A percentile compares a stretch with the other conserved stretches of the same genome.
Conservation (phyloP, 1,140 invertebrate species). For the Drosophila chauvacae region DNA sequence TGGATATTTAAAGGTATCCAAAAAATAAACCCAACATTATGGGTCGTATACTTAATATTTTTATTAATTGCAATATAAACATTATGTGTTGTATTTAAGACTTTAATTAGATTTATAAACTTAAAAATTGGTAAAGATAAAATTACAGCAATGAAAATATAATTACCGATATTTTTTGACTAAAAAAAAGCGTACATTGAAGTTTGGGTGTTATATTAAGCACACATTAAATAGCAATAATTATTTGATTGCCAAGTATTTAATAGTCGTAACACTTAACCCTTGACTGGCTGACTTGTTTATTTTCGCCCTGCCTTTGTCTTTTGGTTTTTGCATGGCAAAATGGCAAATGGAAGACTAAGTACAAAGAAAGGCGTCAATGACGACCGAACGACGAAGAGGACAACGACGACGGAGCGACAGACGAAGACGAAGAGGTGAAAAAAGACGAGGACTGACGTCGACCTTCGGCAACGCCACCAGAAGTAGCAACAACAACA, state of each 20-base stretch:
- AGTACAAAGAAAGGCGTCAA: slow-evolving; percentile 74
- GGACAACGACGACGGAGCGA: slow-evolving; percentile 1
- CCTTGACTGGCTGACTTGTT: slow-evolving; percentile 19
- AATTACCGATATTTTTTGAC: no score
- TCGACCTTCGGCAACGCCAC: slow-evolving; percentile 55
- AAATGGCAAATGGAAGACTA: slow-evolving; percentile 64
- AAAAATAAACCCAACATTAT: no score
- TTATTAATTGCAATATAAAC: no score
- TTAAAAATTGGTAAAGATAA: no score
- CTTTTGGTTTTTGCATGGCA: slow-evolving; percentile 60
- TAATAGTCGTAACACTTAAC: background rate
- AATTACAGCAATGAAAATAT: no score
- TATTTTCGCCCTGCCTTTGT: slow-evolving; percentile 31
- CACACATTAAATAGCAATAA: no score
- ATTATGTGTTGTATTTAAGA: no score
- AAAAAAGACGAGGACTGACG: slow-evolving; percentile 15
- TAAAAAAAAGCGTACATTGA: no score
- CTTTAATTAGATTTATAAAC: no score
- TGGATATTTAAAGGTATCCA: no score
- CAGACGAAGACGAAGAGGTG: slow-evolving; percentile 24
- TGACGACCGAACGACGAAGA: slow-evolving; percentile 49
- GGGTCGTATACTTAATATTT: no score
- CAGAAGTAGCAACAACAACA: slow-evolving; percentile 18
- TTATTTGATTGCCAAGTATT: slow-evolving; percentile 9
- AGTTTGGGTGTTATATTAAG: no score